Evolutionary conservation across 2,797 vertebrate genomes (phyloP), one percentile per base, ranked within the genome.

Genomic region (Aselliscus stoliczkanus): DNA sequence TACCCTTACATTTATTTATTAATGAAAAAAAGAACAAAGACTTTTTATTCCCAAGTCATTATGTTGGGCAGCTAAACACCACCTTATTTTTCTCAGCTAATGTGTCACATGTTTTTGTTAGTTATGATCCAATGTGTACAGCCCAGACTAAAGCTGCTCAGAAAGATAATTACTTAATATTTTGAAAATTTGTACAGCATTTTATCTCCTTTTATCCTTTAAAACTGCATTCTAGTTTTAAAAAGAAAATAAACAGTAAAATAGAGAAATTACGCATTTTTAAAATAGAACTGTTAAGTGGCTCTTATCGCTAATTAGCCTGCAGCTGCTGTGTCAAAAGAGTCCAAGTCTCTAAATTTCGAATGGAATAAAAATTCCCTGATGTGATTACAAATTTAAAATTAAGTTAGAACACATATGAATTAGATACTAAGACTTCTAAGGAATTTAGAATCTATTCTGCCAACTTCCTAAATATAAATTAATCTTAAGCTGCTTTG

Each of bases 11-110:
- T 62, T 95, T 94, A 88, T 56, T 94, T 94, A 92, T 73, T 90
- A 83, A 94, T 94, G 42, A 95, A 94, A 96, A 96, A 73, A 64
- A 73, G n/a, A 85, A 84, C 77, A 96, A 92, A 97, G 88, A 86
- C 29, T 82, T 95, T 85, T 85, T 91, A 91, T n/a, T 77, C 69
- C 21, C 47, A 64, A 72, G 34, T 96, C 60, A 88, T 94, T 83
- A 90, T 87, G 14, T 93, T 95, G 79, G 79, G n/a, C 81, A 88
- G 31, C 56, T 93, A 93, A 93, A 87, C 21, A 58, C 50, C 73
- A 82, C 58, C 64, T 12, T 83, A 56, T 82, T 90, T 94, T 94
- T 88, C 58, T 86, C 17, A 82, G 77, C 12, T 25, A 27, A 0
- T 44, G 18, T 88, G 42, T 85, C 86, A 25, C 2, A 6, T 88